Conservation (phyloP, 1,140 invertebrate genomes). For the Euschistus heros region DNA sequence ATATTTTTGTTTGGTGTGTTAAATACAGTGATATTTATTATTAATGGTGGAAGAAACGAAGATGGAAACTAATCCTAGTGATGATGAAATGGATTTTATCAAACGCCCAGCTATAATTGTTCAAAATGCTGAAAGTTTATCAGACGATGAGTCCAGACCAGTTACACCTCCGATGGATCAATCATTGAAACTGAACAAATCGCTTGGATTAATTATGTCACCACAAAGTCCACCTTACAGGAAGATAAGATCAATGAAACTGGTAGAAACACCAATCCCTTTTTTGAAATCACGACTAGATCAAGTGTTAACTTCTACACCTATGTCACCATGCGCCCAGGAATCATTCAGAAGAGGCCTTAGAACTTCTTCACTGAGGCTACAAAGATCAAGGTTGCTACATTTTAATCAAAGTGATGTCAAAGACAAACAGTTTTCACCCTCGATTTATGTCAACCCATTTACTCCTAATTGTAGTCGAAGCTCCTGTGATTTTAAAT, state of each 20-base stretch:
- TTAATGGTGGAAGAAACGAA: not conserved
- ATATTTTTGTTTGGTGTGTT: conserved; percentile 1
- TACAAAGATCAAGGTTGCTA: conserved; percentile 5
- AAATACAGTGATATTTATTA: not conserved
- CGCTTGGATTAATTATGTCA: conserved; percentile 24
- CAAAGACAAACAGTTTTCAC: conserved; percentile 11
- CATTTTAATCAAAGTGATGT: conserved; percentile 1
- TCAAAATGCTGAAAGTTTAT: not conserved
- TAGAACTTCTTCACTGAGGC: conserved; percentile 13
- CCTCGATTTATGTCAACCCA: conserved; percentile 16
- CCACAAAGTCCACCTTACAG: conserved; percentile 25
- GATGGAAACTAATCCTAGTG: conserved; percentile 1
- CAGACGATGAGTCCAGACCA: conserved; percentile 19
- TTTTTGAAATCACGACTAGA: conserved; percentile 7
- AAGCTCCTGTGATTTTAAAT: conserved; percentile 1
- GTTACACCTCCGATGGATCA: conserved; percentile 25
- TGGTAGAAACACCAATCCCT: conserved; percentile 19
- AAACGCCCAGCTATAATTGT: not conserved
- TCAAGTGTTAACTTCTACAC: conserved; percentile 21
- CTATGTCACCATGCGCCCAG: conserved; percentile 18
- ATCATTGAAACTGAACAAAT: conserved; percentile 21
- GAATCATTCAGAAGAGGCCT: conserved; percentile 8
- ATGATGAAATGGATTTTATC: conserved; percentile 12
- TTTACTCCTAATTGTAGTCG: conserved; percentile 16
- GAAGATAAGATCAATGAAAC: conserved; percentile 23